These are phyloP conservation scores for Colletes collaris DNA, from an alignment of 2,888 invertebrate species.

Conservation along the genomic window DNA sequence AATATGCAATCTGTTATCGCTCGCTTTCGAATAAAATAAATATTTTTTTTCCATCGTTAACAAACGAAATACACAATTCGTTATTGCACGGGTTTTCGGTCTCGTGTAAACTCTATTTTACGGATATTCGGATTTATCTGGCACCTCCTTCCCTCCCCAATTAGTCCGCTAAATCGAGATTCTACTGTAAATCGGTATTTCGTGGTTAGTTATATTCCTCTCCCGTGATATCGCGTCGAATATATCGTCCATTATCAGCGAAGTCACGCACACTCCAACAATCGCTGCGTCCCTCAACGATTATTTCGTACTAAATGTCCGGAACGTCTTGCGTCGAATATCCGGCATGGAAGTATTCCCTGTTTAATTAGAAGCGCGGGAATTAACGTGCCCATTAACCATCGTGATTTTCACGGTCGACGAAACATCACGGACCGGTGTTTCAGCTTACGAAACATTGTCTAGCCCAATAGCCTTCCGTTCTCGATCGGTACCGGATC, in stretches of 20 bases:
- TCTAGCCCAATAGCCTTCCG: neutral
- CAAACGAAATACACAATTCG: no score
- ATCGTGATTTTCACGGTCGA: neutral
- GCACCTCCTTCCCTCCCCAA: no score
- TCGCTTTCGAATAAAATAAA: no score
- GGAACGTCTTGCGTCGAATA: conserved; percentile 8
- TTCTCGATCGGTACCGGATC: neutral
- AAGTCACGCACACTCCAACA: conserved; percentile 23
- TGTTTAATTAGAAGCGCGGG: neutral
- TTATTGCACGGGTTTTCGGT: no score
- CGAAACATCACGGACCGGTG: neutral
- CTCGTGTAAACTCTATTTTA: no score
- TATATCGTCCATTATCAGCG: conserved; percentile 52
- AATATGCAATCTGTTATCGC: no score
- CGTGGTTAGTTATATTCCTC: conserved; percentile 66
- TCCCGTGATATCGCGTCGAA: conserved; percentile 62
- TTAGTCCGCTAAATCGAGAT: no score
- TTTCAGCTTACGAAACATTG: neutral
- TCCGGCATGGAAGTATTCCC: neutral
- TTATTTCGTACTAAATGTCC: conserved; percentile 10
- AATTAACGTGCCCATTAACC: no score
- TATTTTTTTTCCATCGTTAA: no score
- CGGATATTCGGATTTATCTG: no score
- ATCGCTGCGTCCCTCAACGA: conserved; percentile 18
- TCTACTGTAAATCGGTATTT: conserved; percentile 28